Evolutionary conservation across 1,140 invertebrate species (phyloP).

Genomic region (Argopecten irradians): DNA sequence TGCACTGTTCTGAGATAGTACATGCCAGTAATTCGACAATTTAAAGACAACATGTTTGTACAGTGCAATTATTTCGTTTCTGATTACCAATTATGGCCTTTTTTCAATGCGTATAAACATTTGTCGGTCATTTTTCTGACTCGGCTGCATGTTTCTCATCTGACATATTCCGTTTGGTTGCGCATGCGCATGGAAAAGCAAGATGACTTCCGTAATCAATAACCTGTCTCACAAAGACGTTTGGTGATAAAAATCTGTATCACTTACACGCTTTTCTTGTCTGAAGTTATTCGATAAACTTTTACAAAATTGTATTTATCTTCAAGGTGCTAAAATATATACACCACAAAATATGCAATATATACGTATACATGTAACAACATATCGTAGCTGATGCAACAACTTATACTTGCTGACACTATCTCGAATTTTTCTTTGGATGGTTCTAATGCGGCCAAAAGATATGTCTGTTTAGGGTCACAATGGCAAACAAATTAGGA

Average conservation of each 20-base stretch:
- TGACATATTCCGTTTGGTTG: conserved; percentile 16
- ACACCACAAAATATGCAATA: too few species aligned
- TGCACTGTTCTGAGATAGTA: not conserved
- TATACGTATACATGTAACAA: too few species aligned
- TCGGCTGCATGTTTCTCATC: conserved; percentile 13
- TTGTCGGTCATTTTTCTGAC: conserved; percentile 6
- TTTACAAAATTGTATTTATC: too few species aligned
- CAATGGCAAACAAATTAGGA: too few species aligned
- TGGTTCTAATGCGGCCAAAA: too few species aligned
- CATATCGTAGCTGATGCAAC: too few species aligned
- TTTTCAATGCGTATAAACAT: not conserved
- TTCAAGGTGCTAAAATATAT: too few species aligned
- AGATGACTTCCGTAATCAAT: conserved; percentile 21
- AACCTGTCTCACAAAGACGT: not conserved
- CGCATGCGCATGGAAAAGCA: not conserved
- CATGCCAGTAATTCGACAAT: not conserved
- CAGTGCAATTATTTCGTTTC: not conserved
- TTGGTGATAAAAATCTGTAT: not conserved
- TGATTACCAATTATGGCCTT: not conserved
- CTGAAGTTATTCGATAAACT: too few species aligned
- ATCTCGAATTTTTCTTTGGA: too few species aligned
- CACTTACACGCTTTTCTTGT: not conserved
- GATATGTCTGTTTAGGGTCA: too few species aligned
- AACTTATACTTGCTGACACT: too few species aligned
- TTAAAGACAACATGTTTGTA: not conserved